Evolutionary conservation across 2,113 vertebrate genomes (phyloP), one percentile per base, ranked within the genome.

Genomic region (Cyprinodon variegatus): DNA sequence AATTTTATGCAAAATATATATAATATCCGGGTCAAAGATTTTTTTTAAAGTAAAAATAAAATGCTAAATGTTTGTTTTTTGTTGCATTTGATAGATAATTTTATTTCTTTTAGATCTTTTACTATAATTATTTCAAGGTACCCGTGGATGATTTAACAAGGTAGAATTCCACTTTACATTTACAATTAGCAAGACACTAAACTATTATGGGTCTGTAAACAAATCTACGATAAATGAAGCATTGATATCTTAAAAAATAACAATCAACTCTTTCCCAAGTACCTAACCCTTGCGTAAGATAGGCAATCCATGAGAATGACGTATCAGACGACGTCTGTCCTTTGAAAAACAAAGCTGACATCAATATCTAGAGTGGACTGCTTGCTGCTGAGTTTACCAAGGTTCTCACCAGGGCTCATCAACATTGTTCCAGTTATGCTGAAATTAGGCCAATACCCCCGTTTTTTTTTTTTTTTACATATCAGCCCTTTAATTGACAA

Each of bases 321-420:
- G 65, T 6, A 39, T 78, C 17, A 11, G 45, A 29, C 65, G 73
- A 82, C 68, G 20, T 61, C 57, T 43, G 38, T 4, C 59, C 61
- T 71, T 40, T 36, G 57, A 45, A 61, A 71, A 61, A 61, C 57
- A 46, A 12, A 61, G 77, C 67, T 59, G 72, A 77, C 65, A 53
- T 65, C 14, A 68, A 53, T 66, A 84, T 79, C 68, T 50, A 5
- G 39, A 79, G 41, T 69, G 65, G 29, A 62, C 65, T 40, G 60
- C 77, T 59, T 71, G 65, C 39, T 39, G 71, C 38, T 29, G 29
- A 29, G 29, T 29, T 29, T 29, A 29, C 29, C 29, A 29, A 29
- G 29, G 29, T 29, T 29, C 29, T 29, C 29, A 29, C 29, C 29
- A 29, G 29, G 29, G 29, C 29, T 29, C 29, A 29, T 29, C 29